These are phyloP conservation scores for Symphodus melops DNA, from an alignment of 2,113 vertebrate genomes.

Conservation along the genomic window DNA sequence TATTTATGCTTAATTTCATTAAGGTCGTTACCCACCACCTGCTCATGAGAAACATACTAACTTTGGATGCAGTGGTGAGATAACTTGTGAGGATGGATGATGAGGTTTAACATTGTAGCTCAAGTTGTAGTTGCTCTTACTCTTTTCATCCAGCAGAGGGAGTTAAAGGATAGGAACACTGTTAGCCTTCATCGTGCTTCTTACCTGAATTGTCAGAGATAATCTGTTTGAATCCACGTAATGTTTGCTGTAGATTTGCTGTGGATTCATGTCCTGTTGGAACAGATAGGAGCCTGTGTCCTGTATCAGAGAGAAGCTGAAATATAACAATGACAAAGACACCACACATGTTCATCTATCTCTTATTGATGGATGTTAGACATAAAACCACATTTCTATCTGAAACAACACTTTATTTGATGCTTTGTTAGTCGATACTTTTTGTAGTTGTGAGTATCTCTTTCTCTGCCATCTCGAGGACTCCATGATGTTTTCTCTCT, in stretches of 20 bases:
- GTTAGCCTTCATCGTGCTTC: background rate
- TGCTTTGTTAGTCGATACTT: constrained; percentile 28
- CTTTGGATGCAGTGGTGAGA: background rate
- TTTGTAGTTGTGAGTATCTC: constrained; percentile 16
- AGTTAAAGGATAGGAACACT: constrained; percentile 43
- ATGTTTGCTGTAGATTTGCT: background rate
- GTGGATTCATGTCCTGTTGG: constrained; percentile 1
- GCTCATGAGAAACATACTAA: background rate
- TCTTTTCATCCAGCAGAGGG: constrained; percentile 60
- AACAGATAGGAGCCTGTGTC: background rate
- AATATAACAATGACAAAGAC: background rate
- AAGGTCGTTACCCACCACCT: no score
- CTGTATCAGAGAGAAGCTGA: constrained; percentile 4
- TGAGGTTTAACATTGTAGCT: background rate
- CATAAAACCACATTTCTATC: background rate
- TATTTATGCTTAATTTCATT: no score
- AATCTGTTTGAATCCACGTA: constrained; percentile 16
- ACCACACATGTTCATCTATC: background rate
- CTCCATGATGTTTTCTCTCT: constrained; percentile 49
- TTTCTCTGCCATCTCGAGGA: constrained; percentile 36
- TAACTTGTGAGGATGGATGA: no score
- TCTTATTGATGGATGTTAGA: constrained; percentile 6
- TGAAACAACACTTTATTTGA: background rate
- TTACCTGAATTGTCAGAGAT: constrained; percentile 6
- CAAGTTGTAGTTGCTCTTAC: constrained; percentile 10